Percentiles rank a stretch among this genome's conserved stretches.
Evolutionary conservation across 2,113 vertebrate genomes (phyloP).

Genomic region (Osmerus eperlanus): DNA sequence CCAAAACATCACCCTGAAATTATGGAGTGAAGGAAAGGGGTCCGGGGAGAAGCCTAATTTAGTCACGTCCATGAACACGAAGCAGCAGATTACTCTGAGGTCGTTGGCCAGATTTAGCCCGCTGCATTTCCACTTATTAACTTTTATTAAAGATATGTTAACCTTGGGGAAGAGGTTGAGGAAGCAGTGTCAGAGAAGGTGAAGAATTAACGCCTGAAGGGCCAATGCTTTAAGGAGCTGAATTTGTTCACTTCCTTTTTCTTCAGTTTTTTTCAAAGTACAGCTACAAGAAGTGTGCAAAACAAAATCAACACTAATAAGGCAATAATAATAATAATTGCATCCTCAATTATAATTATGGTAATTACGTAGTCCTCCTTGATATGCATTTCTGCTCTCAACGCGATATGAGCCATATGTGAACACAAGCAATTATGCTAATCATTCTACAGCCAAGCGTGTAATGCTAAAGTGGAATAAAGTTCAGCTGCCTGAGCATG

Average conservation of each 20-base stretch:
- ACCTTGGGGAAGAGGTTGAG: slow-evolving; percentile 61
- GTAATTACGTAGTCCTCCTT: slow-evolving; percentile 66
- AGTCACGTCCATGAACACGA: slow-evolving; percentile 53
- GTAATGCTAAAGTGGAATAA: slow-evolving; percentile 59
- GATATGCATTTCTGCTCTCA: slow-evolving; percentile 56
- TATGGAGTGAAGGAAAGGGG: slow-evolving; percentile 32
- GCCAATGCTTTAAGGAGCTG: slow-evolving; percentile 41
- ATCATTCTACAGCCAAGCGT: slow-evolving; percentile 59
- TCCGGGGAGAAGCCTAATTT: slow-evolving; percentile 57
- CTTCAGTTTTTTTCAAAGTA: slow-evolving; percentile 19
- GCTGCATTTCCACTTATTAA: slow-evolving; percentile 59
- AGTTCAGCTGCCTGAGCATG: slow-evolving; percentile 61
- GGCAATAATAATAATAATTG: slow-evolving; percentile 68
- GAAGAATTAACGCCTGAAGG: slow-evolving; percentile 63
- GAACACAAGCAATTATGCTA: slow-evolving; percentile 67
- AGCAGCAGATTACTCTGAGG: slow-evolving; percentile 32
- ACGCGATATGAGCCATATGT: slow-evolving; percentile 66
- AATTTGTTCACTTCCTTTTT: slow-evolving; percentile 31
- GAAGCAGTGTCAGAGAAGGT: slow-evolving; percentile 60
- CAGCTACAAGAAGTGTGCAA: slow-evolving; percentile 37
- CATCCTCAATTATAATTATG: slow-evolving; percentile 68
- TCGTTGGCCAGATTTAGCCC: slow-evolving; percentile 19
- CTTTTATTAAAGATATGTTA: slow-evolving; percentile 67
- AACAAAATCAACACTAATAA: slow-evolving; percentile 65
- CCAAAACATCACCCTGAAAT: slow-evolving; percentile 51